A percentile compares a stretch with the other conserved stretches of the same genome.
Conservation (phyloP, 2,113 vertebrate species). For the Aspidoscelis tigris region DNA sequence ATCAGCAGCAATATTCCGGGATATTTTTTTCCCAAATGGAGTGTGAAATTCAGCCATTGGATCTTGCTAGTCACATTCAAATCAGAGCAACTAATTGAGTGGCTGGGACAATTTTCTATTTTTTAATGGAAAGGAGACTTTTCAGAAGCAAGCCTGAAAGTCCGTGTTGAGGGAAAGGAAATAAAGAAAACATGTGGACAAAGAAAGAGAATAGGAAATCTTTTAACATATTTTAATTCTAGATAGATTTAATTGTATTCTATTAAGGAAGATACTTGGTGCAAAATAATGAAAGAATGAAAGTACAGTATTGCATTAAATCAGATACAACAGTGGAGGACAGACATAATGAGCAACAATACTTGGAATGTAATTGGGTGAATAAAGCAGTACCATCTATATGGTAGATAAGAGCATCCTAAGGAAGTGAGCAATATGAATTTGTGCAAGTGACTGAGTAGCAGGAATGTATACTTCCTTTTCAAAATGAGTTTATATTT, state of each 20-base stretch:
- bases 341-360: slow-evolving; percentile 10
- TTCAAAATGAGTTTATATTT: too few species aligned
- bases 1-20: slow-evolving; percentile 34
- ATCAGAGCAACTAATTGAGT: slow-evolving; percentile 68
- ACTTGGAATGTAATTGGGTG: background rate
- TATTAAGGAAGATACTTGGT: slow-evolving; percentile 61
- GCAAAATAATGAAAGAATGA: slow-evolving; percentile 61
- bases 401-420: background rate
- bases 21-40: slow-evolving; percentile 70
- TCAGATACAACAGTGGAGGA: slow-evolving; percentile 17
- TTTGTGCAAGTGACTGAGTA: background rate
- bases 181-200: slow-evolving; percentile 24
- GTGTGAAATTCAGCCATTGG: slow-evolving; percentile 73
- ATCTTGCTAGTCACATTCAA: slow-evolving; percentile 53
- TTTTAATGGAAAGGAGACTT: slow-evolving; percentile 56
- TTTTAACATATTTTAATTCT: slow-evolving; percentile 61
- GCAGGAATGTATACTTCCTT: background rate
- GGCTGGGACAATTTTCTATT: slow-evolving; percentile 60
- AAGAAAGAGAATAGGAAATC: slow-evolving; percentile 22
- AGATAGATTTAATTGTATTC: slow-evolving; percentile 65
- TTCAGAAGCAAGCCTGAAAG: slow-evolving; percentile 53
- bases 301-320: slow-evolving; percentile 72
- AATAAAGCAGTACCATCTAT: background rate
- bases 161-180: slow-evolving; percentile 6
- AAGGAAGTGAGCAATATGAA: background rate